These are phyloP conservation scores for Catharus bicknelli DNA, from an alignment of 2,113 vertebrate species.

Conservation along the genomic window DNA sequence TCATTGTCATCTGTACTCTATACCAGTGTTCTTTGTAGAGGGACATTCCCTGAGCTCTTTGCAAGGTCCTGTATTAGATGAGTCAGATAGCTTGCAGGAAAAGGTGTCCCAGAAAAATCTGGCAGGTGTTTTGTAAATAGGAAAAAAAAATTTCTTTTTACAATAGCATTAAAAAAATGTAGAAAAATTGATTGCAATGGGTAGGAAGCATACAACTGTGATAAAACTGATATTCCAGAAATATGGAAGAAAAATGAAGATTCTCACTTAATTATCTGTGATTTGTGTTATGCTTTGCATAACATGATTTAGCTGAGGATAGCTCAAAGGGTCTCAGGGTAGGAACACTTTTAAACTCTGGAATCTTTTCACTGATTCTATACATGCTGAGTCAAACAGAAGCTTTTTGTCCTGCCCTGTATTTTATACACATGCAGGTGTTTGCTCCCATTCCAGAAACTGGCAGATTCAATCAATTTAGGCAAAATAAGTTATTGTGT, in stretches of 20 bases:
- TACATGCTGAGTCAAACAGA: neutral
- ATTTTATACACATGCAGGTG: neutral
- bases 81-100: neutral
- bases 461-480: neutral
- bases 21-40: neutral
- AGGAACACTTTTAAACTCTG: neutral
- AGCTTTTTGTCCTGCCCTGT: neutral
- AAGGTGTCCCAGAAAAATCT: neutral
- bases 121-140: neutral
- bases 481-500: neutral
- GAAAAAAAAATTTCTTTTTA: neutral
- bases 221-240: neutral
- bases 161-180: neutral
- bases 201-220: neutral
- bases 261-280: neutral
- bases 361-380: neutral
- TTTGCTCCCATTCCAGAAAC: neutral
- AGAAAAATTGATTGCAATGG: neutral
- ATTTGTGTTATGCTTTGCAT: neutral
- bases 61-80: neutral
- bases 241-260: neutral
- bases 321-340: neutral
- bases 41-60: neutral
- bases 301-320: neutral
- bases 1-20: neutral